Percentiles rank a stretch among this genome's conserved stretches.
Conservation (phyloP, 1,140 invertebrate species). For the Pygmarrhopalites habei region DNA sequence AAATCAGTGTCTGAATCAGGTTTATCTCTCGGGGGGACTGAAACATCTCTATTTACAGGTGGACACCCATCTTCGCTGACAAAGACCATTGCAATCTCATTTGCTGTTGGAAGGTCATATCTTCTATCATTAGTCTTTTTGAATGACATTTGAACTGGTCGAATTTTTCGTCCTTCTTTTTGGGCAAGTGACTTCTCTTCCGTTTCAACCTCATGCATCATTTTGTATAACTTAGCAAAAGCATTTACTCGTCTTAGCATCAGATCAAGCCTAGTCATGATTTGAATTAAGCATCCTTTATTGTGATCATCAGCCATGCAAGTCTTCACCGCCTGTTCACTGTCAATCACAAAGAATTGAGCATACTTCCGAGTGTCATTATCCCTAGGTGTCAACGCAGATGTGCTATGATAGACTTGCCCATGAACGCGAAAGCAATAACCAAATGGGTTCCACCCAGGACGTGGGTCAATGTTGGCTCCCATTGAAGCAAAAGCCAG, state of each 20-base stretch:
- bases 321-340: conserved; percentile 10
- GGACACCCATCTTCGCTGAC: conserved; percentile 35
- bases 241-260: conserved; percentile 32
- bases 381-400: conserved; percentile 13
- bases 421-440: conserved; percentile 42
- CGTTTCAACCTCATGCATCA: conserved; percentile 21
- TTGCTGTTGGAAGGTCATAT: conserved; percentile 39
- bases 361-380: conserved; percentile 30
- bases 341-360: conserved; percentile 38
- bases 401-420: conserved; percentile 40
- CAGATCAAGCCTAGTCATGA: conserved; percentile 26
- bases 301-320: conserved; percentile 14
- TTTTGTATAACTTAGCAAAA: conserved; percentile 26
- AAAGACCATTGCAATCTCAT: conserved; percentile 41
- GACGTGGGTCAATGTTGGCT: conserved; percentile 14
- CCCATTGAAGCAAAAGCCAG: conserved; percentile 41
- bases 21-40: not conserved
- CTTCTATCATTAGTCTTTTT: conserved; percentile 27
- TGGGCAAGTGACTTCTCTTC: not conserved
- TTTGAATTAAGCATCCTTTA: conserved; percentile 2
- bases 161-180: not conserved
- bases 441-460: conserved; percentile 19
- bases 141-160: not conserved
- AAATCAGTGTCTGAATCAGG: no score
- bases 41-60: conserved; percentile 8